Base-by-base conservation (phyloP, 2,113 vertebrate genomes). In the Ciconia stormi region DNA sequence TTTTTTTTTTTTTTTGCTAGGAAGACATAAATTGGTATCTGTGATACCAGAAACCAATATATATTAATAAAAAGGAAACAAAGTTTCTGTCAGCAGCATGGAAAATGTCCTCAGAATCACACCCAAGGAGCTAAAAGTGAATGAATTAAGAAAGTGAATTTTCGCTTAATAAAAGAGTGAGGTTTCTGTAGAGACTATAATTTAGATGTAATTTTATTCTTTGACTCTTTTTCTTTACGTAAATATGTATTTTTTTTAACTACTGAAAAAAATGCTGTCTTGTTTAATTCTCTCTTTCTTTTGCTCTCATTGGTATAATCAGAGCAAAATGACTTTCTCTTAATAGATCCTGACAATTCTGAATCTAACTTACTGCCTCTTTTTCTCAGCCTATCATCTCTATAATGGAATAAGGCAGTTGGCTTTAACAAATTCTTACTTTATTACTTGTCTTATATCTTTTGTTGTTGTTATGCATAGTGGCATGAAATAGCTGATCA, bases 391-490 rank as follows among this genome's bases (percentile, higher is more conserved):
- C 44, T 80, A 4, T 79, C 70, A 23, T 78, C 32, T 89, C 36
- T 79, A 10, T 80, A 95, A 95, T 74, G 32, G 58, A 58, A 50
- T 58, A 89, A 94, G 80, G 62, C 21, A 2, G 79, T 81, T 96
- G 79, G 47, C 71, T 95, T 95, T 90, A 95, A 93, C 72, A 95
- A 90, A 93, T 96, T 86, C 89, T 71, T 87, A 67, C 86, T 94
- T 94, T 92, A 85, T 96, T 82, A 73, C 59, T 93, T 76, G 38
- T 79, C 65, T 92, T 94, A 38, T 25, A 46, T 88, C 14, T 97
- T 95, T 56, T 72, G 66, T 78, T 93, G 66, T 58, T 94, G 70
- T 89, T 89, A 72, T 38, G 50, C 69, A 58, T 49, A 89, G 63
- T 71, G 58, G 61, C 66, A 80, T 87, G 73, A 81, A 95, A 62